These are phyloP conservation scores for Drosophila cognata DNA, from an alignment of 2,888 invertebrate species.

Conservation along the genomic window DNA sequence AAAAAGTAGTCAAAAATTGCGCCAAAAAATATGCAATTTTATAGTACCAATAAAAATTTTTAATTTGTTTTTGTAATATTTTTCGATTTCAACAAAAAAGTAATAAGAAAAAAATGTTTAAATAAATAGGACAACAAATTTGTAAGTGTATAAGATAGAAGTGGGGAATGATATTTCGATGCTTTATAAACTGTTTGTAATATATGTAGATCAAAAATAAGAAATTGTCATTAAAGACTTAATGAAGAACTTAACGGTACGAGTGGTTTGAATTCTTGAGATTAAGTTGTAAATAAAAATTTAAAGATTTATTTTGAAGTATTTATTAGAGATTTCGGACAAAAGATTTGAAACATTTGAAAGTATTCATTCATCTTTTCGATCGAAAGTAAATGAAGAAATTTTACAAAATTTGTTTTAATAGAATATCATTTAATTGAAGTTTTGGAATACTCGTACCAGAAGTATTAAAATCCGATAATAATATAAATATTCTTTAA, in stretches of 20 bases:
- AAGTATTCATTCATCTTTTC: background rate
- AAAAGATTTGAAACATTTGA: background rate
- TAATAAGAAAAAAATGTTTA: slow-evolving; percentile 8
- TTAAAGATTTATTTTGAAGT: background rate
- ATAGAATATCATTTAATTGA: background rate
- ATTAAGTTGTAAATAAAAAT: background rate
- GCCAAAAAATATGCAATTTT: slow-evolving; percentile 83
- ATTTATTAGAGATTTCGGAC: background rate
- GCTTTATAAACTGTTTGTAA: background rate
- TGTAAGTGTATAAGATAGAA: background rate
- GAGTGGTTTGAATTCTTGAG: background rate
- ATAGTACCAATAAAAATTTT: slow-evolving; percentile 73
- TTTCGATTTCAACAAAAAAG: slow-evolving; percentile 29
- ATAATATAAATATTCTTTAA: background rate
- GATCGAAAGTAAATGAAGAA: background rate
- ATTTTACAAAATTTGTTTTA: background rate
- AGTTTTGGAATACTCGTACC: background rate
- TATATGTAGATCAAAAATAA: background rate
- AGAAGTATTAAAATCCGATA: background rate
- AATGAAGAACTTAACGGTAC: background rate
- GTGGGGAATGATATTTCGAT: slow-evolving; percentile 4
- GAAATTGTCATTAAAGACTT: background rate
- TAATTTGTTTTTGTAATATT: slow-evolving; percentile 34
- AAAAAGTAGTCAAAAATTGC: slow-evolving; percentile 83
- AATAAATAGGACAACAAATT: slow-evolving; percentile 6